A percentile compares a stretch with the other conserved stretches of the same genome.
These are phyloP conservation scores for Glyphotaelius pellucidus DNA, from an alignment of 2,888 invertebrate genomes.

Conservation along the genomic window DNA sequence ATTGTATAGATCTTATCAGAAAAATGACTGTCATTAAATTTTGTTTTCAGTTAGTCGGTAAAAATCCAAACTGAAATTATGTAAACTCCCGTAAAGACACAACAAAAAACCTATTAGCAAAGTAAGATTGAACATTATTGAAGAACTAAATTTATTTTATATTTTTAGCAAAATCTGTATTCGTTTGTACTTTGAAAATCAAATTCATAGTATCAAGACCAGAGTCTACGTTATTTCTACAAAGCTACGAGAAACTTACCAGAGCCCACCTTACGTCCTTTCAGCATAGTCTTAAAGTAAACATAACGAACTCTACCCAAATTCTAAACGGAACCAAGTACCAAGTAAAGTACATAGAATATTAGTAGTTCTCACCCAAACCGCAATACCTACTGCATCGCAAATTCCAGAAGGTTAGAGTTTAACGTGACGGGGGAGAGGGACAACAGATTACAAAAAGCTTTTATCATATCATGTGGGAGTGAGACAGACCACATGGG, in stretches of 20 bases:
- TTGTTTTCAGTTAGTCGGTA: too few relatives aligned
- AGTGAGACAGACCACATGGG: slow-evolving; percentile 1
- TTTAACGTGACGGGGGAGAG: slow-evolving; percentile 15
- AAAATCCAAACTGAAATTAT: too few relatives aligned
- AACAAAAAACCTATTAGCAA: too few relatives aligned
- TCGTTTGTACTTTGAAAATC: too few relatives aligned
- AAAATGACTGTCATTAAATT: too few relatives aligned
- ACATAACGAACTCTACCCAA: background rate
- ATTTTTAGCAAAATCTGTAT: too few relatives aligned
- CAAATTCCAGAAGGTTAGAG: slow-evolving; percentile 11
- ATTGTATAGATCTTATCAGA: too few relatives aligned
- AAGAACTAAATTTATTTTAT: too few relatives aligned
- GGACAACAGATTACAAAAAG: background rate
- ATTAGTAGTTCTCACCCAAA: background rate
- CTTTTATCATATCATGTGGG: background rate
- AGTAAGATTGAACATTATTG: too few relatives aligned
- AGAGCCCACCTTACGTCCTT: background rate
- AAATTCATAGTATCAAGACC: too few relatives aligned
- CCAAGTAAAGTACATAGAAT: background rate
- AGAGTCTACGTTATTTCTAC: background rate
- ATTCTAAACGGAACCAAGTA: background rate
- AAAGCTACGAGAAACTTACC: background rate
- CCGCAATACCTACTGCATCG: slow-evolving; percentile 7
- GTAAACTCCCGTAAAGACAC: too few relatives aligned
- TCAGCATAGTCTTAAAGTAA: background rate